phyloP scores from a whole-genome alignment of 1,140 invertebrate species.

The Aphis craccivora region DNA sequence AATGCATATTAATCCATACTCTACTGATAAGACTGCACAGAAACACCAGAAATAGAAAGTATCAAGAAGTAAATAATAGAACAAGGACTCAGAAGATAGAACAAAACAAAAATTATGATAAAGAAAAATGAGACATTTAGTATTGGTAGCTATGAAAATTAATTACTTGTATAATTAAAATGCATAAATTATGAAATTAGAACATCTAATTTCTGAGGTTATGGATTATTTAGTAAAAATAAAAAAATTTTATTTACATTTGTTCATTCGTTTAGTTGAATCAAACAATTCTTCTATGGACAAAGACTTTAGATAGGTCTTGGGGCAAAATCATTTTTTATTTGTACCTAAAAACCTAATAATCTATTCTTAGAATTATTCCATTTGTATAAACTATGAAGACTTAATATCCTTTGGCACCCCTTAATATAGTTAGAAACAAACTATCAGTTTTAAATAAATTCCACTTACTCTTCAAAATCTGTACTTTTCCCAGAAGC shows the following conservation, averaged over 20 bases:
- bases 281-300: too few species aligned
- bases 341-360: too few species aligned
- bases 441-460: neutral
- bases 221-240: too few species aligned
- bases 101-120: neutral
- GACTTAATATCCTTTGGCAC: neutral
- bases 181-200: neutral
- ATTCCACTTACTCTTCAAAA: slow-evolving; percentile 22
- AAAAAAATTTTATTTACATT: neutral
- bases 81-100: neutral
- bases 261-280: too few species aligned
- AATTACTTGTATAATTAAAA: neutral
- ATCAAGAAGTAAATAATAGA: neutral
- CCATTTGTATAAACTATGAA: neutral
- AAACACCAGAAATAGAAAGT: too few species aligned
- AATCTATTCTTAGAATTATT: neutral
- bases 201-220: neutral
- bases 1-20: too few species aligned
- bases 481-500: slow-evolving; percentile 16
- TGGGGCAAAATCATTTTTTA: too few species aligned
- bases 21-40: too few species aligned
- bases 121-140: neutral
- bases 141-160: neutral
- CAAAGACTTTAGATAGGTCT: too few species aligned
- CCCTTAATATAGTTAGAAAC: too few species aligned